Base-by-base conservation (phyloP, 2,797 vertebrate species). In the Lithobates pipiens region DNA sequence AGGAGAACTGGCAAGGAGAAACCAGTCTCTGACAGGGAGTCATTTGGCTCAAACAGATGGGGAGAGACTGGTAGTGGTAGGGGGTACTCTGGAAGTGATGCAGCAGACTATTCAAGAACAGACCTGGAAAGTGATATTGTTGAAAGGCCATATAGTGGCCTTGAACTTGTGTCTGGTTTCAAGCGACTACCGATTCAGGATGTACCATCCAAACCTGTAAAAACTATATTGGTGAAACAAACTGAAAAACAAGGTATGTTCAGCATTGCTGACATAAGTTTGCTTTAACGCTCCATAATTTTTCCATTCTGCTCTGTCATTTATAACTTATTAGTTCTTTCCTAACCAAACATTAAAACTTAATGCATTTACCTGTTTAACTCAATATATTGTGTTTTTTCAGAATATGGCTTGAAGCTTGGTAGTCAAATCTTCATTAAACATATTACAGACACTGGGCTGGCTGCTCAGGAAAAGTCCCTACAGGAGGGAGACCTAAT, bases 351-450 rank as follows among this genome's bases (percentile, higher is more conserved):
- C 18, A 54, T 18, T 5, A 54, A 46, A 46, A 46, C 44, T 3
- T 4, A 16, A 13, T 54, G 50, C 13, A 54, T 54, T 54, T 44
- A 16, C 7, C 10, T 25, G 2, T 44, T 42, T 74, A 5, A 23
- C 9, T 42, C 34, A 10, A 18, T 77, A 65, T n/a, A 57, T 71
- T 65, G 10, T 81, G 16, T 29, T 44, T 42, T n/a, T 82, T 23
- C 91, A 99, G 98, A 99, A 88, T 99, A 99, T 0, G 98, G 98
- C 32, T 86, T 99, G 91, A 99, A 97, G 90, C 91, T 99, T 73
- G 98, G 98, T 16, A 99, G 98, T 91, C 98, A 97, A 94, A 99
- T 99, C 89, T 99, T 98, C 90, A 97, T 99, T 92, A 99, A 99
- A 88, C 97, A 98, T 91, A 98, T 99, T 91, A 95, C 96, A 0